Percentiles rank a stretch among this genome's conserved stretches.
phyloP scores from a whole-genome alignment of 2,888 invertebrate species.

The Saturnia japonica region DNA sequence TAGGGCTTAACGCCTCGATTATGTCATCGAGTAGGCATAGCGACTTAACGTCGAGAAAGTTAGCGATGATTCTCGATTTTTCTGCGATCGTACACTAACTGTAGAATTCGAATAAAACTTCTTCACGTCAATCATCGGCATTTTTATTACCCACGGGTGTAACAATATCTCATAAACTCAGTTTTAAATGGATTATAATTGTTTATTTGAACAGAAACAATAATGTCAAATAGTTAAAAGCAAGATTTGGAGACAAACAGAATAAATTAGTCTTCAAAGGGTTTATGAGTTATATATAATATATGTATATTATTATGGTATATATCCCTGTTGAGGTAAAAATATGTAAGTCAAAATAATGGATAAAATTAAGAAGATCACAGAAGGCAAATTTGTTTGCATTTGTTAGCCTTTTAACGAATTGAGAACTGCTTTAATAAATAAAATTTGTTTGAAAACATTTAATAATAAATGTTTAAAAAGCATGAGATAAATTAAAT shows the following conservation, averaged over 20 bases:
- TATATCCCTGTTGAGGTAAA: background rate
- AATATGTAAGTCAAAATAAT: background rate
- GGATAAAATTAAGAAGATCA: conserved; percentile 5
- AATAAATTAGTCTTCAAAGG: conserved; percentile 32
- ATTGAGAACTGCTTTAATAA: background rate
- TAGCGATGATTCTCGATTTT: too few species aligned
- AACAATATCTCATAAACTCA: too few species aligned
- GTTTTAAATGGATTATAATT: background rate
- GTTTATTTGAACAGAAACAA: background rate
- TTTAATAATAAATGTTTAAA: too few species aligned
- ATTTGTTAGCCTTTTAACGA: background rate
- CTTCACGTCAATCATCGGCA: too few species aligned
- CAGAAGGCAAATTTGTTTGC: background rate
- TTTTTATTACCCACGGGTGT: too few species aligned
- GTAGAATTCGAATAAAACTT: too few species aligned
- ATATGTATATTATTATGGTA: too few species aligned
- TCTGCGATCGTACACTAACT: too few species aligned
- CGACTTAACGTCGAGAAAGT: too few species aligned
- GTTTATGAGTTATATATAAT: conserved; percentile 23
- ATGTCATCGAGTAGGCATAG: too few species aligned
- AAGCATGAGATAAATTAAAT: background rate
- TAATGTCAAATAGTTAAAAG: background rate
- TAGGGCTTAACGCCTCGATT: too few species aligned
- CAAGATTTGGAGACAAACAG: background rate
- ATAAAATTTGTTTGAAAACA: background rate